Evolutionary conservation across 2,797 vertebrate species (phyloP), one percentile per base, ranked within the genome.

Genomic region (Arctocebus calabarensis): DNA sequence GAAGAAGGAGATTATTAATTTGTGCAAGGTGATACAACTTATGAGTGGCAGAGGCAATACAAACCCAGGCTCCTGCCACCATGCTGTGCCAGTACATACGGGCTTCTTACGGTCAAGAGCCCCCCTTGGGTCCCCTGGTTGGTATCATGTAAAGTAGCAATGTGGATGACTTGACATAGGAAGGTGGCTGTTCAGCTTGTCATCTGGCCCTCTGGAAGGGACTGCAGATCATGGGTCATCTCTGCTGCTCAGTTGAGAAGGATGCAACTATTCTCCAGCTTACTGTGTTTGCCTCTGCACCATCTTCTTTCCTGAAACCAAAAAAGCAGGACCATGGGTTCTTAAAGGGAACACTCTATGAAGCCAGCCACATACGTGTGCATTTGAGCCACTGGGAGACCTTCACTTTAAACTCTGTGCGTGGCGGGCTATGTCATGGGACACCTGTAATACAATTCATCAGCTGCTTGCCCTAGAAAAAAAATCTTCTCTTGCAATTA

Each of bases 271-370:
- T 37, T 37, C 34, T n/a, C 84, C 32, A 75, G 64, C 17, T 17
- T 22, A 27, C 20, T 37, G 17, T 11, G 34, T 8, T 40, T n/a
- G 71, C 40, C 48, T 88, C 52, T n/a, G n/a, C 34, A 45, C 17
- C 10, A 40, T 73, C 95, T 95, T 88, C 90, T 78, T 92, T 93
- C 95, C 97, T 96, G 91, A 20, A 91, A 95, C 27, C 64, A 62
- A 22, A 59, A 77, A 91, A 77, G 19, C 81, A 84, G 45, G 23
- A 16, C 62, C 29, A 8, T 77, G 27, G 71, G 87, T 45, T 78
- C 57, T 88, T 66, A 83, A 40, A n/a, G 55, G 37, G 52, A 32
- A 48, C 32, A 5, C 3, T 19, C 27, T 17, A 22, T 1, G 25
- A 37, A 34, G 37, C 73, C 20, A 11, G 40, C 62, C n/a, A 43